A percentile compares a stretch with the other conserved stretches of the same genome.
Conservation (phyloP, 2,113 vertebrate species). For the Prionailurus bengalensis region DNA sequence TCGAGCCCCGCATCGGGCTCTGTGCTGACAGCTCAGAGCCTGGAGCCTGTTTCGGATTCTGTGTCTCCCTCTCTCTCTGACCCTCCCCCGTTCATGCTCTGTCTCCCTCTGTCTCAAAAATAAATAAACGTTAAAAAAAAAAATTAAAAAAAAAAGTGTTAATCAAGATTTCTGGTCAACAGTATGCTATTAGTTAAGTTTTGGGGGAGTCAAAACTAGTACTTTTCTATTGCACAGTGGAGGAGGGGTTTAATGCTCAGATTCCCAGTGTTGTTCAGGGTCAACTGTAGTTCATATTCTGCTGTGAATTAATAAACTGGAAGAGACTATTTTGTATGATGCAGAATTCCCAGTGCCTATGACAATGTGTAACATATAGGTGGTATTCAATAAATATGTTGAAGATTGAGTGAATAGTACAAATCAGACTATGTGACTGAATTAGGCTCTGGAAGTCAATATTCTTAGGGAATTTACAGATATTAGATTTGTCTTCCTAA, state of each 20-base stretch:
- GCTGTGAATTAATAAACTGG: background rate
- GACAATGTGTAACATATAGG: background rate
- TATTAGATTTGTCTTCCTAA: constrained; percentile 27
- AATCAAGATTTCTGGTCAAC: background rate
- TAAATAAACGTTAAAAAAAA: no score
- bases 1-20: no score
- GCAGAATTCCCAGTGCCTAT: background rate
- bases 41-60: no score
- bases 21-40: no score
- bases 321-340: background rate
- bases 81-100: no score
- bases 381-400: background rate
- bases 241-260: background rate
- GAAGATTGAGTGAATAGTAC: background rate
- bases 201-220: background rate
- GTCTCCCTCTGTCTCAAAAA: no score
- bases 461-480: constrained; percentile 19
- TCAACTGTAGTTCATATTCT: background rate
- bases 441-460: background rate
- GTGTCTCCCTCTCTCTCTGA: no score
- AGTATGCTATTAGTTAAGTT: background rate
- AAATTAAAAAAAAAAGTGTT: no score
- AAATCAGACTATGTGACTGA: background rate
- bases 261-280: background rate
- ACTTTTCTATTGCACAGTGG: background rate